Percentiles rank a stretch among this genome's conserved stretches.
Evolutionary conservation across 2,888 invertebrate species (phyloP).

Genomic region (Diaphora mendica): DNA sequence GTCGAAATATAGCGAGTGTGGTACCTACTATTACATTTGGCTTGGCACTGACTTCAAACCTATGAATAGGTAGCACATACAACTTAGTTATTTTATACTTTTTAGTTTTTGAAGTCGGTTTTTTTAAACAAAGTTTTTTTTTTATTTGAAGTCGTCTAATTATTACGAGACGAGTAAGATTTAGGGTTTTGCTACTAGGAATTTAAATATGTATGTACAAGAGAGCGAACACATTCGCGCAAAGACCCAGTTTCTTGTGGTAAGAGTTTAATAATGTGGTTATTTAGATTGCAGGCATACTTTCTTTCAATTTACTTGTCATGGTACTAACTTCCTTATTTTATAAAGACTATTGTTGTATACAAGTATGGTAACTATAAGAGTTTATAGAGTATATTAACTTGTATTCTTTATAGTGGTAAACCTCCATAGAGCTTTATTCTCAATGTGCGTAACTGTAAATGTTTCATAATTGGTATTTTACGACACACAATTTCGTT

Average conservation of each 20-base stretch:
- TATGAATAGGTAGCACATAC: no score
- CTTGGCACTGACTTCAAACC: no score
- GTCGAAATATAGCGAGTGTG: no score
- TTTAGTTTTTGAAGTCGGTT: no score
- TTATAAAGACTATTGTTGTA: no score
- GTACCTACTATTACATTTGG: no score
- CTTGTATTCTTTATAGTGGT: not conserved
- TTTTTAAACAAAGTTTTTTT: no score
- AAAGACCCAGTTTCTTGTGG: not conserved
- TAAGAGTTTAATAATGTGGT: not conserved
- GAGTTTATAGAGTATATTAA: not conserved
- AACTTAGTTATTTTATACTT: no score
- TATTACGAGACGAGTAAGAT: not conserved
- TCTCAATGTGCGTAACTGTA: not conserved
- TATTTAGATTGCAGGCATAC: not conserved
- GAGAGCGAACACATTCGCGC: not conserved
- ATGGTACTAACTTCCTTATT: not conserved
- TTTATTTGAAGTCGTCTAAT: no score
- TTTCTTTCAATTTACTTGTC: not conserved
- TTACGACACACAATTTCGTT: no score
- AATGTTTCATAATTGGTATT: no score
- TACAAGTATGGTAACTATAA: no score
- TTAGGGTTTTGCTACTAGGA: not conserved
- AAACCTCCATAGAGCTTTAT: not conserved
- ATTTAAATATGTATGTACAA: not conserved